Evolutionary conservation across 2,113 vertebrate species (phyloP), one percentile per base, ranked within the genome.

Genomic region (Catagonus wagneri): DNA sequence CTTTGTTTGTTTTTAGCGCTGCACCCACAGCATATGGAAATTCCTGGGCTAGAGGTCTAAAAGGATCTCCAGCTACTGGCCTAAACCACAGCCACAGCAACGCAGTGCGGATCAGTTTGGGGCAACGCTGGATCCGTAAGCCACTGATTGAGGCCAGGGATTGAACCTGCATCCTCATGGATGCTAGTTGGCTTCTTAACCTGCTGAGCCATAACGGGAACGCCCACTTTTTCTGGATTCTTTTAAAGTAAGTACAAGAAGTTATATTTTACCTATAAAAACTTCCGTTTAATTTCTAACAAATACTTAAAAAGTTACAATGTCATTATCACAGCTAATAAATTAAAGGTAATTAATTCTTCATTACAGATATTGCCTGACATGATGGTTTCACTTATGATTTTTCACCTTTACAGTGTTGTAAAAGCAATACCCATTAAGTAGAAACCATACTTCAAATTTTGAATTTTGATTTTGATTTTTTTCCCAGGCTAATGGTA

Each of bases 301-400:
- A 94, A 68, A 63, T 75, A 61, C 2, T 27, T 60, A 61, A 83
- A 50, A 75, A 76, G 68, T 61, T 27, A 75, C 6, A 29, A 1
- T 68, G 2, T 71, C 34, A 91, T 91, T 92, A 83, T 84, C 25
- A 84, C 8, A 92, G 34, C 44, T 92, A 71, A 83, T 44, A 85
- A 74, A 44, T 65, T 71, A 88, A 79, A 74, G 32, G 4, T 56
- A 89, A 83, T 61, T 79, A 90, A 72, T 85, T 90, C 11, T 22
- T 93, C n/a, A 61, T 29, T 76, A 76, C 29, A 54, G 50, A 76
- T 76, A 32, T 20, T 76, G 16, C 50, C 29, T 54, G 44, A 32
- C 4, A 12, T 6, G 74, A 54, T 54, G 74, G 44, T 76, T n/a
- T 19, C 32, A 50, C 52, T 76, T 54, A 54, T n/a, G 44, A 76